A percentile compares a stretch with the other conserved stretches of the same genome.
These are phyloP conservation scores for Myotis daubentonii DNA, from an alignment of 2,797 vertebrate genomes.

Conservation along the genomic window DNA sequence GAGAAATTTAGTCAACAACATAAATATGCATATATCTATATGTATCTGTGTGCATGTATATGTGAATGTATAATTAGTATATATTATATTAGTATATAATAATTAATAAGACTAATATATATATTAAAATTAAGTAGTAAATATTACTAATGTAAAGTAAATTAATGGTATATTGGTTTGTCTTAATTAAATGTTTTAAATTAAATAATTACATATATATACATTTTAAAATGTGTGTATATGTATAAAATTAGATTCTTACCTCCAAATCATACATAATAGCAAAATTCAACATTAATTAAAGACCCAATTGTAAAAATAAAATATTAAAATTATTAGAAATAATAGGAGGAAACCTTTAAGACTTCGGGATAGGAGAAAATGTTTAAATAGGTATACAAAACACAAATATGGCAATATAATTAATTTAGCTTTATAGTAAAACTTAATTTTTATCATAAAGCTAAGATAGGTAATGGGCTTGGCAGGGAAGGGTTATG, in stretches of 20 bases:
- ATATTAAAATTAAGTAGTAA: background rate
- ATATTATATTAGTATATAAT: background rate
- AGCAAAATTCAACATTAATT: background rate
- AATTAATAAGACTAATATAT: background rate
- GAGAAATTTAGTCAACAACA: background rate
- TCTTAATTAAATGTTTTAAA: too few species aligned
- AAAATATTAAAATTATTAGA: background rate
- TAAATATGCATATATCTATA: background rate
- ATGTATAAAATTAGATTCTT: background rate
- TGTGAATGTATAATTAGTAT: background rate
- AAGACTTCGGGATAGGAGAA: background rate
- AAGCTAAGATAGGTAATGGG: background rate
- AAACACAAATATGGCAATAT: background rate
- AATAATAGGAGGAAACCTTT: background rate
- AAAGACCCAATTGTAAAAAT: background rate
- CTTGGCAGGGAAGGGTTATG: background rate
- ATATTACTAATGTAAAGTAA: background rate
- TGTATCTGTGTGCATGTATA: background rate
- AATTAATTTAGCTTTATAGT: background rate
- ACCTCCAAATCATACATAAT: background rate
- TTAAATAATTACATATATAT: background rate
- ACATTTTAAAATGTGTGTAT: background rate
- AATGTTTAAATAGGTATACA: background rate
- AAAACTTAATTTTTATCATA: conserved; percentile 3
- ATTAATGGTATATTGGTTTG: too few species aligned